A percentile compares a stretch with the other conserved stretches of the same genome.
Evolutionary conservation across 2,797 vertebrate species (phyloP).

Genomic region (Manis pentadactyla): DNA sequence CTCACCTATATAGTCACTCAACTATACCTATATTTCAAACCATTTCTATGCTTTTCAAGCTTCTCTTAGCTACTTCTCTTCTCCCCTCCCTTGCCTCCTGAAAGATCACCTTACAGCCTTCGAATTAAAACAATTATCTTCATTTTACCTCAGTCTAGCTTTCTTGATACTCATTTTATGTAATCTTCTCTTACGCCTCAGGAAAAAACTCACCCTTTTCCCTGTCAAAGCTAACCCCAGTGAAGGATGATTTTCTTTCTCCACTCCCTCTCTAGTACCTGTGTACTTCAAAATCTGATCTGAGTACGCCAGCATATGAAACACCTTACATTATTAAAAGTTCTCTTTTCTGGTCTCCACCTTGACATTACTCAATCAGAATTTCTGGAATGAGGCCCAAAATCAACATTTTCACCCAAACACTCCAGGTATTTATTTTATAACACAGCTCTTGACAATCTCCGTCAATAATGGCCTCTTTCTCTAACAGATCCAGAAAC

Average conservation of each 20-base stretch:
- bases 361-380: neutral
- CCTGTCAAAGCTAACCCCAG: neutral
- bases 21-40: neutral
- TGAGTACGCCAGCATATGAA: neutral
- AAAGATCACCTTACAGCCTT: neutral
- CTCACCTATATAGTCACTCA: neutral
- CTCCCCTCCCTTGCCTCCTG: neutral
- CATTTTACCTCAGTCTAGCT: neutral
- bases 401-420: conserved; percentile 2
- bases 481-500: neutral
- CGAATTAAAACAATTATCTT: conserved; percentile 16
- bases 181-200: neutral
- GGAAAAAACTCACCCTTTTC: neutral
- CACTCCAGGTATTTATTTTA: neutral
- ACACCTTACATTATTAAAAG: neutral
- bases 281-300: neutral
- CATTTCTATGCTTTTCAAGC: neutral
- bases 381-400: neutral
- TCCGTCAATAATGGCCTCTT: neutral
- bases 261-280: neutral
- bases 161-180: neutral
- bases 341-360: neutral
- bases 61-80: neutral
- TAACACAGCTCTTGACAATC: neutral
- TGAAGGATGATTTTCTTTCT: neutral